These are phyloP conservation scores for Micrasema longulum DNA, from an alignment of 1,140 invertebrate species.

Conservation along the genomic window DNA sequence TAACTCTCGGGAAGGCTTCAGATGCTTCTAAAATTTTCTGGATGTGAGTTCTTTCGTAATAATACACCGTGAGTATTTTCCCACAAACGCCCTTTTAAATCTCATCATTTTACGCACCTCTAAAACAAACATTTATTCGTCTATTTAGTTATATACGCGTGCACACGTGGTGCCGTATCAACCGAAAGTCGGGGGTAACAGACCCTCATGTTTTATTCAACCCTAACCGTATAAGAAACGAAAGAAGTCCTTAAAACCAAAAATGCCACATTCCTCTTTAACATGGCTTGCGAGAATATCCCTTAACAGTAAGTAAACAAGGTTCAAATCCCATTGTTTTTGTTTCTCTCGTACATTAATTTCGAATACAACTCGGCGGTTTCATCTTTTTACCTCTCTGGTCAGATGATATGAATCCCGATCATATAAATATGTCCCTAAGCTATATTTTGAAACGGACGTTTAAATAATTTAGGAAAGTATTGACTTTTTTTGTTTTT, in stretches of 20 bases:
- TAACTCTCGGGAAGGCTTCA: too few species aligned
- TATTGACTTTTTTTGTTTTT: slow-evolving; percentile 1
- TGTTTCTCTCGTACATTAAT: neutral
- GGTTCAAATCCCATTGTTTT: neutral
- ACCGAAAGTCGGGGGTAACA: slow-evolving; percentile 6
- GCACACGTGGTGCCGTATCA: slow-evolving; percentile 18
- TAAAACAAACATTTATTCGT: slow-evolving; percentile 31
- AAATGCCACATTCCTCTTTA: neutral
- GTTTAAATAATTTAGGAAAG: slow-evolving; percentile 1
- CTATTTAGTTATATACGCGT: slow-evolving; percentile 2
- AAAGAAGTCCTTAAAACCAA: neutral
- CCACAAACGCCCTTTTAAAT: slow-evolving; percentile 19
- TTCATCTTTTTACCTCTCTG: slow-evolving; percentile 6
- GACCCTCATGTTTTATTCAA: slow-evolving; percentile 26
- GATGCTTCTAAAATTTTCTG: too few species aligned
- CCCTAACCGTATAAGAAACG: slow-evolving; percentile 1
- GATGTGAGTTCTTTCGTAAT: too few species aligned
- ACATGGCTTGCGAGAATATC: neutral
- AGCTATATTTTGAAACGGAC: slow-evolving; percentile 1
- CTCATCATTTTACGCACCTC: slow-evolving; percentile 27
- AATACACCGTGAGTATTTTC: too few species aligned
- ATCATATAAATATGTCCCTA: neutral
- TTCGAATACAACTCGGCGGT: neutral
- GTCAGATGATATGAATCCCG: slow-evolving; percentile 15
- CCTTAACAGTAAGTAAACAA: neutral